Evolutionary conservation across 2,113 vertebrate genomes (phyloP).

Genomic region (Tachycineta bicolor): DNA sequence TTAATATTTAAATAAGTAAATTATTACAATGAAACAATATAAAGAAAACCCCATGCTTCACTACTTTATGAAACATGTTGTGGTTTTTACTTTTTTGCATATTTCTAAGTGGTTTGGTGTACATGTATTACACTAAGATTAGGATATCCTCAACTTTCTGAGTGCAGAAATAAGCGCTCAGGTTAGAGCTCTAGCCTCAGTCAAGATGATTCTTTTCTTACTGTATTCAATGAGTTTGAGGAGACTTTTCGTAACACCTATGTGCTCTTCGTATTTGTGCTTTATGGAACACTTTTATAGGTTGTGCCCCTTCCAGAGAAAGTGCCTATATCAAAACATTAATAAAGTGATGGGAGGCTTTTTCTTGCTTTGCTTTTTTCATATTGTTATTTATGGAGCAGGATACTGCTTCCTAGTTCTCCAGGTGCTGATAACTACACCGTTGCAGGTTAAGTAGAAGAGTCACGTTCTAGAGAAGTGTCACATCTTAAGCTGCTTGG

Average conservation of each 20-base stretch:
- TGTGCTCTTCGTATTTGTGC: neutral
- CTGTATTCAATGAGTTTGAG: neutral
- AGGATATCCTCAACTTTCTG: neutral
- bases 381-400: neutral
- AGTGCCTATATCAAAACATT: neutral
- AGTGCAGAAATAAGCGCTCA: neutral
- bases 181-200: neutral
- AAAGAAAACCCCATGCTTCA: neutral
- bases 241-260: neutral
- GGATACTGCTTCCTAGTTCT: neutral
- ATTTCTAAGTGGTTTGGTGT: neutral
- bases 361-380: neutral
- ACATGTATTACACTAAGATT: neutral
- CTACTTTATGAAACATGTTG: neutral
- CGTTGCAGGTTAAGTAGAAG: neutral
- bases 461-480: neutral
- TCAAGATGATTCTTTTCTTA: neutral
- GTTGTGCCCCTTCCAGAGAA: neutral
- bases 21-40: neutral
- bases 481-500: neutral
- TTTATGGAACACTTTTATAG: neutral
- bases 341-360: neutral
- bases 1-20: neutral
- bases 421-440: neutral
- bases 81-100: neutral